Conservation (phyloP, 1,140 invertebrate species). For the Nixonia krombeini region DNA sequence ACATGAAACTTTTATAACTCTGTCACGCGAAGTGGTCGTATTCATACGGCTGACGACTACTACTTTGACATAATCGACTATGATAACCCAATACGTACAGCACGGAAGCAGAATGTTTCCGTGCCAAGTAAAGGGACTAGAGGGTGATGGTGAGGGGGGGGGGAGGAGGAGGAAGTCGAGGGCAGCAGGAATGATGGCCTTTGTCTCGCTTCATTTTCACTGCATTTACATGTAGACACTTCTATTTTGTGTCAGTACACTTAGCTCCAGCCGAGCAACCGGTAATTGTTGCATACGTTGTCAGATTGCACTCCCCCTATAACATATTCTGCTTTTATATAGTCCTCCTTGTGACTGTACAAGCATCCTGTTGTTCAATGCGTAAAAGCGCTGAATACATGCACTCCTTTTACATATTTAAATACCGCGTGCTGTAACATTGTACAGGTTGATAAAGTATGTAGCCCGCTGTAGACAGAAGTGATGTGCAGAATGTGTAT, state of each 20-base stretch:
- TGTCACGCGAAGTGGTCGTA: slow-evolving; percentile 36
- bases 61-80: slow-evolving; percentile 28
- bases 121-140: too few relatives aligned
- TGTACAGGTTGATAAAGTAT: too few relatives aligned
- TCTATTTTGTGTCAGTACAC: slow-evolving; percentile 35
- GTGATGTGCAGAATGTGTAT: too few relatives aligned
- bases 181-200: slow-evolving; percentile 14
- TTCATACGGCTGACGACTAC: slow-evolving; percentile 23
- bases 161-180: too few relatives aligned
- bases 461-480: too few relatives aligned
- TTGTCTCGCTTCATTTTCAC: slow-evolving; percentile 42
- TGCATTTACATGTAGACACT: slow-evolving; percentile 40
- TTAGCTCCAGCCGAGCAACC: slow-evolving; percentile 18
- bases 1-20: slow-evolving; percentile 16
- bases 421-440: too few relatives aligned
- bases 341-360: too few relatives aligned
- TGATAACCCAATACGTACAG: slow-evolving; percentile 39
- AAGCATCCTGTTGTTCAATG: too few relatives aligned
- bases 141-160: too few relatives aligned
- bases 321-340: too few relatives aligned
- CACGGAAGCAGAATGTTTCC: slow-evolving; percentile 26
- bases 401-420: too few relatives aligned
- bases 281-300: slow-evolving; percentile 37
- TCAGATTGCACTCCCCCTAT: background rate
- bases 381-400: too few relatives aligned